Conservation (phyloP, 2,888 invertebrate species). For the Brachyptera putata region DNA sequence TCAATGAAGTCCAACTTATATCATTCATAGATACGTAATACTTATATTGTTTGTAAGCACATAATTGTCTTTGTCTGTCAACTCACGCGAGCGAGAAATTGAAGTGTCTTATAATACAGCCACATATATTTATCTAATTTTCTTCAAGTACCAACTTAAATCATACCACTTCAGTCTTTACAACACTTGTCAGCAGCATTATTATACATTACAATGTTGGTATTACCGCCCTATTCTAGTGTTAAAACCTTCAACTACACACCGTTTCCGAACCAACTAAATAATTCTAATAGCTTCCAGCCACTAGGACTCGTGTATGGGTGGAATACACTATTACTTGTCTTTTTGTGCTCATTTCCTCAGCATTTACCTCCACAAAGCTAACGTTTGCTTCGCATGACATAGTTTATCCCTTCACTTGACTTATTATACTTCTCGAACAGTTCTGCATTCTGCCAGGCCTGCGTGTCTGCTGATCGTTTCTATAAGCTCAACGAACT, state of each 20-base stretch:
- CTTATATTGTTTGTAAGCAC: too few relatives aligned
- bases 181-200: too few relatives aligned
- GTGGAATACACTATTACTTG: neutral
- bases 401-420: neutral
- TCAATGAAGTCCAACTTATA: too few relatives aligned
- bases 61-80: too few relatives aligned
- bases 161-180: too few relatives aligned
- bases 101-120: too few relatives aligned
- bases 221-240: neutral
- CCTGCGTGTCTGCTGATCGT: constrained; percentile 3
- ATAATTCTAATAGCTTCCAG: neutral
- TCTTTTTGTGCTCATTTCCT: constrained; percentile 7
- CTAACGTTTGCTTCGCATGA: constrained; percentile 17
- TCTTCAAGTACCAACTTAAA: too few relatives aligned
- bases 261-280: neutral
- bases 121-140: too few relatives aligned
- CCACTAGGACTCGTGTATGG: neutral
- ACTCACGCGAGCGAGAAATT: too few relatives aligned
- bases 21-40: too few relatives aligned
- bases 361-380: neutral
- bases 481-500: too few relatives aligned
- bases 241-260: neutral
- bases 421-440: constrained; percentile 12
- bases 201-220: neutral
- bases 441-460: constrained; percentile 1